Percentiles rank a stretch among this genome's conserved stretches.
phyloP scores from a whole-genome alignment of 2,888 invertebrate genomes.

The Drosophila colorata region DNA sequence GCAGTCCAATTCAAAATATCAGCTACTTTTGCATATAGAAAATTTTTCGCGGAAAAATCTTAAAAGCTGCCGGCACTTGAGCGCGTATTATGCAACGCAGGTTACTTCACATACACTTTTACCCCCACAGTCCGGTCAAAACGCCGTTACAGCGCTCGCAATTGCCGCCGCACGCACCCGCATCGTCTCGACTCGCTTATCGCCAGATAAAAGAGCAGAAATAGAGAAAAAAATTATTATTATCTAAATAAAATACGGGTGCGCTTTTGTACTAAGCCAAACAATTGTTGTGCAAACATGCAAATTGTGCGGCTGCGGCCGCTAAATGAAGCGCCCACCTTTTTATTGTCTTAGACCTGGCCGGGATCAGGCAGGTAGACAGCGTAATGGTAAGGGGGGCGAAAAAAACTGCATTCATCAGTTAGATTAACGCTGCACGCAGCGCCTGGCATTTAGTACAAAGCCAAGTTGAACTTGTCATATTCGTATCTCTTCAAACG shows the following conservation, averaged over 20 bases:
- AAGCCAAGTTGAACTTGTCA: slow-evolving; percentile 75
- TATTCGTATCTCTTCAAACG: slow-evolving; percentile 77
- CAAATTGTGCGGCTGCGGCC: slow-evolving; percentile 71
- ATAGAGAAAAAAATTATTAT: slow-evolving; percentile 44
- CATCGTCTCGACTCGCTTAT: slow-evolving; percentile 55
- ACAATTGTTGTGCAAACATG: slow-evolving; percentile 82
- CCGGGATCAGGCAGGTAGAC: slow-evolving; percentile 14
- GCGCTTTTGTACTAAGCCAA: slow-evolving; percentile 70
- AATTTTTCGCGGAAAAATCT: slow-evolving; percentile 25
- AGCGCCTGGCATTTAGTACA: slow-evolving; percentile 71
- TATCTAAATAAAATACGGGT: slow-evolving; percentile 75
- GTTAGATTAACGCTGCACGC: slow-evolving; percentile 59
- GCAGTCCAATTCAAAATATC: neutral
- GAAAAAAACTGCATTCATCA: slow-evolving; percentile 45
- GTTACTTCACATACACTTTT: slow-evolving; percentile 15
- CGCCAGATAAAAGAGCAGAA: slow-evolving; percentile 63
- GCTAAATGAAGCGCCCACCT: slow-evolving; percentile 78
- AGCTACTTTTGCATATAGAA: neutral
- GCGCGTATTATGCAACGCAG: slow-evolving; percentile 5
- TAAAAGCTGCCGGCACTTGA: slow-evolving; percentile 1
- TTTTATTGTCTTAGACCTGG: slow-evolving; percentile 65
- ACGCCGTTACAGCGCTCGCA: slow-evolving; percentile 31
- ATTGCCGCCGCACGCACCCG: slow-evolving; percentile 21
- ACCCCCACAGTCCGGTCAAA: slow-evolving; percentile 12
- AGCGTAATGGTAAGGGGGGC: neutral